A percentile compares a stretch with the other conserved stretches of the same genome.
These are phyloP conservation scores for Sander vitreus DNA, from an alignment of 2,113 vertebrate genomes.

Conservation along the genomic window DNA sequence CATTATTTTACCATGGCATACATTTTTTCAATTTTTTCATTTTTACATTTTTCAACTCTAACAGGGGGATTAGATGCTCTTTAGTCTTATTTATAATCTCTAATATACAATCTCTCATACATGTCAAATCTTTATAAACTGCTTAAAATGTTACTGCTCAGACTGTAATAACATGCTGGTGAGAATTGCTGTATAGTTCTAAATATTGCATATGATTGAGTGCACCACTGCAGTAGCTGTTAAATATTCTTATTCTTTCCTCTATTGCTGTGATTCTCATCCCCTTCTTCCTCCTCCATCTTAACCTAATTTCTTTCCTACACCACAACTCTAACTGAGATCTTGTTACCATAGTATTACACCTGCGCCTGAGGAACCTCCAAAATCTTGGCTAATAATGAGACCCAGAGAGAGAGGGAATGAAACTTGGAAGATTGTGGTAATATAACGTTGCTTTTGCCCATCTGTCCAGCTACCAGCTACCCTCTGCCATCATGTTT, in stretches of 20 bases:
- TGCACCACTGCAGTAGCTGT: background rate
- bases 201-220: background rate
- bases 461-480: conserved; percentile 63
- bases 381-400: conserved; percentile 47
- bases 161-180: background rate
- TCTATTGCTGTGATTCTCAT: background rate
- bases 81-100: background rate
- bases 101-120: background rate
- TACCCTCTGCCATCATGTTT: conserved; percentile 59
- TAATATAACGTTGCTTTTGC: conserved; percentile 54
- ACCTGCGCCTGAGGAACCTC: conserved; percentile 14
- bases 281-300: background rate
- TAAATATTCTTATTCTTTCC: conserved; percentile 14
- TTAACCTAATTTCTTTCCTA: conserved; percentile 23
- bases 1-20: background rate
- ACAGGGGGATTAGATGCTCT: background rate
- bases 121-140: background rate
- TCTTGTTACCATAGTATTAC: conserved; percentile 22
- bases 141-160: background rate
- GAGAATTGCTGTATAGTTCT: background rate
- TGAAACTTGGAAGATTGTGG: conserved; percentile 32
- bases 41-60: background rate
- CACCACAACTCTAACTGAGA: background rate
- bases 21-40: too few relatives aligned
- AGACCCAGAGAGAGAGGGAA: conserved; percentile 21